These are phyloP conservation scores for Eudasyphora cyanicolor DNA, from an alignment of 2,888 invertebrate genomes.

Conservation along the genomic window DNA sequence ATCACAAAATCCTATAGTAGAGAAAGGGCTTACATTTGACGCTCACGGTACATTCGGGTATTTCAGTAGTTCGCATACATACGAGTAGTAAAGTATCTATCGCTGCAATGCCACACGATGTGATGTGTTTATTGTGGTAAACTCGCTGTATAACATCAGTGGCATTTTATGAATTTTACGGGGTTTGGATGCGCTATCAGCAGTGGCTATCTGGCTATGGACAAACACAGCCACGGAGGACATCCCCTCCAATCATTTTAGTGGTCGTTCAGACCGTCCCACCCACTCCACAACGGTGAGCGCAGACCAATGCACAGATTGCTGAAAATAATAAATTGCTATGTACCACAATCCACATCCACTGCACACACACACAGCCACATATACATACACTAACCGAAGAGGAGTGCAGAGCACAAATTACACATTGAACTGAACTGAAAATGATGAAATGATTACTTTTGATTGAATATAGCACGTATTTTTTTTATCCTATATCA, in stretches of 20 bases:
- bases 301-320: neutral
- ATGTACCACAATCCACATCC: neutral
- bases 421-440: neutral
- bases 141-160: neutral
- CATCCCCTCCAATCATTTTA: no score
- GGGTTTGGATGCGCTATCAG: constrained; percentile 11
- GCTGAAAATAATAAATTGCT: constrained; percentile 29
- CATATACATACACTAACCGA: no score
- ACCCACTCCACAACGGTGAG: no score
- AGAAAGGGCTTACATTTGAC: no score
- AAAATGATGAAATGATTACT: constrained; percentile 18
- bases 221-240: no score
- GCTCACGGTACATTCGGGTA: no score
- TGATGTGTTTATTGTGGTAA: constrained; percentile 3
- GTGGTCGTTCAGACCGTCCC: no score
- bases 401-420: neutral
- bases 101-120: neutral
- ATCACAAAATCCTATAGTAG: no score
- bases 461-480: constrained; percentile 18
- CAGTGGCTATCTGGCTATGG: neutral
- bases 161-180: constrained; percentile 16
- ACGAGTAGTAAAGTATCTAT: no score
- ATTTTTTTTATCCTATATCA: neutral
- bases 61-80: no score
- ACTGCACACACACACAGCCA: no score